These are phyloP conservation scores for Sarcophaga subvicina DNA, from an alignment of 2,888 invertebrate species.

Conservation along the genomic window DNA sequence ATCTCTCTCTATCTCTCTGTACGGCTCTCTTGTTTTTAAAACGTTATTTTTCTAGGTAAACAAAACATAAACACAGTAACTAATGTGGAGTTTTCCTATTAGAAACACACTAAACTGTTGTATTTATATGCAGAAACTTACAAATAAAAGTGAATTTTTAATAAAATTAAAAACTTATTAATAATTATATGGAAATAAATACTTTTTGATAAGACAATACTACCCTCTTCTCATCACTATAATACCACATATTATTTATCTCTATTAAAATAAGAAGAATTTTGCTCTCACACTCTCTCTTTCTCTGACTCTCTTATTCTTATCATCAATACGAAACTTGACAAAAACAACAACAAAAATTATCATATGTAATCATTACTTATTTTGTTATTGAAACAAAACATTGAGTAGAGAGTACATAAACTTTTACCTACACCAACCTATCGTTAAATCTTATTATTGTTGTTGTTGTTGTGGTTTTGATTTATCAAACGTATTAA, in stretches of 20 bases:
- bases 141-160: not conserved
- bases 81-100: not conserved
- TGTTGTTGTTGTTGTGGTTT: conserved; percentile 37
- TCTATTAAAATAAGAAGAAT: not conserved
- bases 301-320: not conserved
- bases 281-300: not conserved
- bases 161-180: not conserved
- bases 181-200: too few relatives aligned
- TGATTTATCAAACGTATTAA: conserved; percentile 4
- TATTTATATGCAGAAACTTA: not conserved
- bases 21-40: not conserved
- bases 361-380: too few relatives aligned
- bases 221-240: not conserved
- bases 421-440: conserved; percentile 4
- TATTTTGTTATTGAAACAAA: conserved; percentile 40
- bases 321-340: not conserved
- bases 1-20: not conserved
- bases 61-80: not conserved
- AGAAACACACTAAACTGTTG: not conserved
- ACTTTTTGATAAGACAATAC: not conserved
- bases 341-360: not conserved
- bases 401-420: not conserved
- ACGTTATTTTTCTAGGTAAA: not conserved
- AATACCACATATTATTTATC: not conserved
- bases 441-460: not conserved